A percentile compares a stretch with the other conserved stretches of the same genome.
Conservation (phyloP, 2,113 vertebrate genomes). For the Barbus barbus region DNA sequence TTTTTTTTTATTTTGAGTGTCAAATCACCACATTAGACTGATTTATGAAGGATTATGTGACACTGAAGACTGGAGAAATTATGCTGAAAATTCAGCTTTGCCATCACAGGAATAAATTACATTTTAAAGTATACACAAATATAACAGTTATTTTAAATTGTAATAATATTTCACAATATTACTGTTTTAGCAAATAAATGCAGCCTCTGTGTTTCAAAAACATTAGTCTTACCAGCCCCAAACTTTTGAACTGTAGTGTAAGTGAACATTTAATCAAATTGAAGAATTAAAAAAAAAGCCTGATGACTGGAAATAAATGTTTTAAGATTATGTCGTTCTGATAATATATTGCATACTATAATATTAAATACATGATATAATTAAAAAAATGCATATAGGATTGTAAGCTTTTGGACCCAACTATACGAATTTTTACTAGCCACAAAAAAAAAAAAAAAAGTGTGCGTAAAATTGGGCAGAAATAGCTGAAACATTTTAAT, state of each 20-base stretch:
- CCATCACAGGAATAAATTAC: background rate
- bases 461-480: background rate
- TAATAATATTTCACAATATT: background rate
- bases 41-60: background rate
- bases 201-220: background rate
- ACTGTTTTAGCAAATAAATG: background rate
- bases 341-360: background rate
- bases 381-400: too few species aligned
- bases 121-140: background rate
- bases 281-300: conserved; percentile 9
- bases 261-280: background rate
- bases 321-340: background rate
- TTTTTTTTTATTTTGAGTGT: too few species aligned
- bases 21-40: background rate
- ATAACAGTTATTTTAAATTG: background rate
- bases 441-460: background rate
- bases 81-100: background rate
- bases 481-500: background rate
- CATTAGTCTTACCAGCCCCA: background rate
- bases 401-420: background rate
- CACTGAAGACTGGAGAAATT: background rate
- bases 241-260: background rate
- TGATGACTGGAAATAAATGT: too few species aligned
- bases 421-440: background rate
- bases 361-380: background rate